Evolutionary conservation across 2,797 vertebrate genomes (phyloP).

Genomic region (Steatocranus sp.): DNA sequence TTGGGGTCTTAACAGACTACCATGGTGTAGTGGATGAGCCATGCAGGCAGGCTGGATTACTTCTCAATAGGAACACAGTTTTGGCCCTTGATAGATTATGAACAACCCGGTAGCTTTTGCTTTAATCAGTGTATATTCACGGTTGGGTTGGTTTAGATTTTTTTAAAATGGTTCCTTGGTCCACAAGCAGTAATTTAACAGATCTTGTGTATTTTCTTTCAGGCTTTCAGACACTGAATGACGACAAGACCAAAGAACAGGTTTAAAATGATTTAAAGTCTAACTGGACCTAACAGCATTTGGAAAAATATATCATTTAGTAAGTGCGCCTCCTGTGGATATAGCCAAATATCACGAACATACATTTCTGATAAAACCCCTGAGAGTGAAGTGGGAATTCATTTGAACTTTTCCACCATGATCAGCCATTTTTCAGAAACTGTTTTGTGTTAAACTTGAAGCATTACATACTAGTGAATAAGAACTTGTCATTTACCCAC

Average conservation of each 20-base stretch:
- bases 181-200: not conserved
- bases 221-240: not conserved
- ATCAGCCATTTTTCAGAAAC: not conserved
- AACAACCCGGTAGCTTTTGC: not conserved
- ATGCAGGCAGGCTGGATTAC: not conserved
- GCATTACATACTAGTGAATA: not conserved
- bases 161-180: not conserved
- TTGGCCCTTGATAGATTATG: constrained; percentile 11
- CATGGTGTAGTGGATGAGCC: not conserved
- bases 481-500: not conserved
- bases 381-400: not conserved
- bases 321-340: not conserved
- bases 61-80: constrained; percentile 10
- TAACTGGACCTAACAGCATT: not conserved
- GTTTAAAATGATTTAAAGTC: not conserved
- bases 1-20: not conserved
- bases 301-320: not conserved
- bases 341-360: not conserved
- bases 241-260: not conserved
- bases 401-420: not conserved
- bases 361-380: not conserved
- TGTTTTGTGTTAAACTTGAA: not conserved
- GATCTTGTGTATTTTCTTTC: not conserved
- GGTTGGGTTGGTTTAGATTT: not conserved
- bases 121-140: constrained; percentile 19